Evolutionary conservation across 1,140 invertebrate genomes (phyloP).

Genomic region (Riptortus pedestris): DNA sequence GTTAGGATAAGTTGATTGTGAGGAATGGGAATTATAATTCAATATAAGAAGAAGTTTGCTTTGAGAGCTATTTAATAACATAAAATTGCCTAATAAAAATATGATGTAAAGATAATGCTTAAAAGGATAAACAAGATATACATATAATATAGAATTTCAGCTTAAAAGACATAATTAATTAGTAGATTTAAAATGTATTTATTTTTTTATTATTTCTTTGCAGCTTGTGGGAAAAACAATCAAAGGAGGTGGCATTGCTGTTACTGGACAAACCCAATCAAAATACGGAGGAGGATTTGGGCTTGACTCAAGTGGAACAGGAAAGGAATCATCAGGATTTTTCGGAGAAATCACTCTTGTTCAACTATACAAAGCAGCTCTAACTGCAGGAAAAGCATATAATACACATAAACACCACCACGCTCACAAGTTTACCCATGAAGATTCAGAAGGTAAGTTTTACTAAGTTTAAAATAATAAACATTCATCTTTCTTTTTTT

Average conservation of each 20-base stretch:
- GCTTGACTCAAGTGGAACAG: conserved; percentile 36
- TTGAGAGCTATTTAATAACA: too few relatives aligned
- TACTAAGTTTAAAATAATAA: not conserved
- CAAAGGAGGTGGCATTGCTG: conserved; percentile 59
- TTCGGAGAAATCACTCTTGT: conserved; percentile 67
- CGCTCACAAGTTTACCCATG: conserved; percentile 63
- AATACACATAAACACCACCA: conserved; percentile 75
- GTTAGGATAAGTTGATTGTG: too few relatives aligned
- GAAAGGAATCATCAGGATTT: conserved; percentile 46
- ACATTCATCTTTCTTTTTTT: not conserved
- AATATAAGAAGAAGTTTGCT: too few relatives aligned
- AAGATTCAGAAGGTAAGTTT: conserved; percentile 36
- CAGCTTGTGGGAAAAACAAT: conserved; percentile 67
- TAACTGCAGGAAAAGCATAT: conserved; percentile 70
- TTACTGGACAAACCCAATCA: conserved; percentile 59
- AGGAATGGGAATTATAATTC: too few relatives aligned
- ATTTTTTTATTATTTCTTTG: too few relatives aligned
- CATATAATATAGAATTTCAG: too few relatives aligned
- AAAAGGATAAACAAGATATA: too few relatives aligned
- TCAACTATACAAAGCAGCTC: conserved; percentile 61
- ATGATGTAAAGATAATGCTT: too few relatives aligned
- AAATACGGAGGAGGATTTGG: conserved; percentile 46
- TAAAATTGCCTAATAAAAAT: too few relatives aligned
- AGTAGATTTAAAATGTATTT: too few relatives aligned
- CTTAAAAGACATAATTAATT: too few relatives aligned